Evolutionary conservation across 30 jellyfish, hydroid and myxozoan species (phyloP).

Genomic region (Pseudorhiza aurosa): DNA sequence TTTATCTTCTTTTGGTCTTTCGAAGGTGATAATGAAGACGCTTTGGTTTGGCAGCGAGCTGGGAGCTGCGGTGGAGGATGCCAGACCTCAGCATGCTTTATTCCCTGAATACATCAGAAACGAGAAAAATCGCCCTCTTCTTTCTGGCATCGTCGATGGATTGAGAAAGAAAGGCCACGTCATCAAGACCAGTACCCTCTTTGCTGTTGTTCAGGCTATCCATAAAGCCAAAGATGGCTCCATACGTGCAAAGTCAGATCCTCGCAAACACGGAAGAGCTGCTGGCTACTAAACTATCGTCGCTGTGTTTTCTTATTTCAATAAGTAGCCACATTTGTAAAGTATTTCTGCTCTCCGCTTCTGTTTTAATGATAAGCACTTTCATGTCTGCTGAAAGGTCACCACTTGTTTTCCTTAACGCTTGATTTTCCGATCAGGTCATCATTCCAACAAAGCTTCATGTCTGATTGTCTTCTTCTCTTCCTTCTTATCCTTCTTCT

Average conservation of each 20-base stretch:
- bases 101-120: constrained; percentile 80
- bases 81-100: constrained; percentile 84
- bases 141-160: constrained; percentile 64
- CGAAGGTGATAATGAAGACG: constrained; percentile 93
- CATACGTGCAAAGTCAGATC: constrained; percentile 86
- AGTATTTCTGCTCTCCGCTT: no score
- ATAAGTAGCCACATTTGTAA: no score
- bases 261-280: constrained; percentile 87
- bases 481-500: no score
- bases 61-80: constrained; percentile 86
- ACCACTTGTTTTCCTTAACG: no score
- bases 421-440: no score
- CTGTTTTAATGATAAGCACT: no score
- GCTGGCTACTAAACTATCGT: constrained; percentile 97
- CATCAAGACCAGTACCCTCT: constrained; percentile 24
- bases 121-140: constrained; percentile 62
- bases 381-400: no score
- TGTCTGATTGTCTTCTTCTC: no score
- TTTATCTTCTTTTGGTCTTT: no score
- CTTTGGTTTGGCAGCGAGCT: constrained; percentile 88
- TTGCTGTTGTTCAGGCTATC: constrained; percentile 94
- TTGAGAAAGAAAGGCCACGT: constrained; percentile 76
- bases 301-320: no score
- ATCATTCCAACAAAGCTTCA: no score
- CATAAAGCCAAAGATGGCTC: constrained; percentile 58